Conservation (phyloP, 2,888 invertebrate genomes). For the Sarcophaga rosellei region DNA sequence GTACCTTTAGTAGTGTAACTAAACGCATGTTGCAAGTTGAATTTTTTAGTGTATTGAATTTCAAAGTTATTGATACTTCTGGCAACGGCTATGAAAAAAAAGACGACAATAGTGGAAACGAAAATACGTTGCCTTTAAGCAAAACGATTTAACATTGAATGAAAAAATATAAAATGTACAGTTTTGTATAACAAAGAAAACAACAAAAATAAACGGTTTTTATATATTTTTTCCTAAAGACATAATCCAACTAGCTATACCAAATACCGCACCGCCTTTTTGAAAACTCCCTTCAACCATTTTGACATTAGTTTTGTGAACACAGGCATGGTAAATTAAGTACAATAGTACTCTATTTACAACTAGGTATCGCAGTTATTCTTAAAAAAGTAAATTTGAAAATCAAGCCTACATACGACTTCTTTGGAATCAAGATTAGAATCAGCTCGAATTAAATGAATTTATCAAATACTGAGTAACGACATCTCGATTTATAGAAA, state of each 20-base stretch:
- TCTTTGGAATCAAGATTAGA: too few species aligned
- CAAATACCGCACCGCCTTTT: conserved; percentile 41
- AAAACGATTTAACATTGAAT: conserved; percentile 64
- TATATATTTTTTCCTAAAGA: conserved; percentile 35
- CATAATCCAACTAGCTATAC: conserved; percentile 42
- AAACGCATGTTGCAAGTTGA: background rate
- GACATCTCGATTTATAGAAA: too few species aligned
- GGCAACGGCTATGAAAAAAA: conserved; percentile 15
- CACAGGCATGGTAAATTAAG: too few species aligned
- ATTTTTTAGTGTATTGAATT: conserved; percentile 21
- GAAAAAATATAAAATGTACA: background rate
- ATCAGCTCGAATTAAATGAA: too few species aligned
- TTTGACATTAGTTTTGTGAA: conserved; percentile 48
- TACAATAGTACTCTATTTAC: too few species aligned
- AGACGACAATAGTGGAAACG: conserved; percentile 41
- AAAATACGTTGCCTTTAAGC: conserved; percentile 39
- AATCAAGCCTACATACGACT: too few species aligned
- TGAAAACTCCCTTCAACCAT: conserved; percentile 38
- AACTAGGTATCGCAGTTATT: too few species aligned
- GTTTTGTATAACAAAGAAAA: conserved; percentile 42
- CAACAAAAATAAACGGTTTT: conserved; percentile 32
- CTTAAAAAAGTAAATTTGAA: too few species aligned
- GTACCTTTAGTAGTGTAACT: background rate
- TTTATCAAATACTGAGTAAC: too few species aligned
- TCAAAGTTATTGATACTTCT: conserved; percentile 25